Conservation (phyloP, 37 sponge, comb jelly and placozoan genomes). For the Beroe forskalii region DNA sequence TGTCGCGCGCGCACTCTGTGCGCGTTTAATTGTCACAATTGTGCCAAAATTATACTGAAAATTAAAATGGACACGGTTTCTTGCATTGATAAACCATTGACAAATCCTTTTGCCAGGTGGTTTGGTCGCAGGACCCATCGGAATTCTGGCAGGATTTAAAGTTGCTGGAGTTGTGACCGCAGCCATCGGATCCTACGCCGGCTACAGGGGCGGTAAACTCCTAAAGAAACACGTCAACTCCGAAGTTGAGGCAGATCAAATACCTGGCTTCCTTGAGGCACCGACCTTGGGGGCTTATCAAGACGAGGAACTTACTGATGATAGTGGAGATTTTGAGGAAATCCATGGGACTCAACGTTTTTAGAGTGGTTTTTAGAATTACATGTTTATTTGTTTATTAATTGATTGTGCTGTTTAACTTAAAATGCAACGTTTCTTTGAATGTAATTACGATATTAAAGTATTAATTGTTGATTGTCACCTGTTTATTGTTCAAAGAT, state of each 20-base stretch:
- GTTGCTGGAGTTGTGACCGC: conserved; percentile 33
- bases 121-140: conserved; percentile 20
- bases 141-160: conserved; percentile 49
- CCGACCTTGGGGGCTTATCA: conserved; percentile 25
- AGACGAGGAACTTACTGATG: neutral
- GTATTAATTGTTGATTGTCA: too few species aligned
- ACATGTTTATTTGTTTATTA: too few species aligned
- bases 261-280: neutral
- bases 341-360: neutral
- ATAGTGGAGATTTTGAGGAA: neutral
- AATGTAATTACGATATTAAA: too few species aligned
- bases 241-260: neutral
- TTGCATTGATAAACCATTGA: too few species aligned
- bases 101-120: too few species aligned
- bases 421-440: too few species aligned
- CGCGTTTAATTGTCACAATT: too few species aligned
- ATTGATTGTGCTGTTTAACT: neutral
- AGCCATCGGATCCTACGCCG: neutral
- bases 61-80: too few species aligned
- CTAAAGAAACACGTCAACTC: neutral
- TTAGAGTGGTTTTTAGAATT: too few species aligned
- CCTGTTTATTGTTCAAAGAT: too few species aligned
- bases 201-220: conserved; percentile 21
- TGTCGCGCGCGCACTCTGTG: too few species aligned
- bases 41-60: too few species aligned